A percentile compares a stretch with the other conserved stretches of the same genome.
Conservation (phyloP, 1,140 invertebrate genomes). For the Akabosia matsudoensis region DNA sequence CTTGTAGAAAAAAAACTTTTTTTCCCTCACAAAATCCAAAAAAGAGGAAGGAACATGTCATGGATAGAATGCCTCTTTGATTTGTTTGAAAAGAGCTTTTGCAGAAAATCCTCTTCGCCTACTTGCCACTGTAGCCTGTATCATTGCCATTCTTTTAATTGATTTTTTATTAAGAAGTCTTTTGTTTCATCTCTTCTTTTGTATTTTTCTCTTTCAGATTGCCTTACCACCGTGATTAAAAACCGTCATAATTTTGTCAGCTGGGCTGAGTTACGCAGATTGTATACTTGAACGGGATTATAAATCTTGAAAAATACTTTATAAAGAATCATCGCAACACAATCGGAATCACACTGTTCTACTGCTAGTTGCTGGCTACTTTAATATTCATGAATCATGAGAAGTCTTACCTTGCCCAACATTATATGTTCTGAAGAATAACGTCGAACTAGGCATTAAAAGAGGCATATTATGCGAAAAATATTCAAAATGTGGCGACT, state of each 20-base stretch:
- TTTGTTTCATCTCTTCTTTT: neutral
- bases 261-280: neutral
- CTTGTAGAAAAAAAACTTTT: too few relatives aligned
- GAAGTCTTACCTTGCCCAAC: slow-evolving; percentile 13
- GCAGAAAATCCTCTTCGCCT: too few relatives aligned
- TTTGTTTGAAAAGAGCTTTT: too few relatives aligned
- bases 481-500: neutral
- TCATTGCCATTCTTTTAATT: neutral
- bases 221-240: neutral
- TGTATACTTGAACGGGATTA: slow-evolving; percentile 4
- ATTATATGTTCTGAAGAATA: neutral
- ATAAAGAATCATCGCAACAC: neutral
- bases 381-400: slow-evolving; percentile 24
- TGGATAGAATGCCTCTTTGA: too few relatives aligned
- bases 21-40: neutral
- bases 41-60: neutral
- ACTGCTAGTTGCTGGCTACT: neutral
- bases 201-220: neutral
- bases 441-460: too few relatives aligned
- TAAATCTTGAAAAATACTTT: slow-evolving; percentile 19
- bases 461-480: too few relatives aligned
- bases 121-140: neutral
- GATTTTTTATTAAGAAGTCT: neutral
- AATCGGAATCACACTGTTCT: neutral
- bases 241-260: neutral